A percentile compares a stretch with the other conserved stretches of the same genome.
Evolutionary conservation across 2,113 vertebrate genomes (phyloP).

Genomic region (Peromyscus polionotus): DNA sequence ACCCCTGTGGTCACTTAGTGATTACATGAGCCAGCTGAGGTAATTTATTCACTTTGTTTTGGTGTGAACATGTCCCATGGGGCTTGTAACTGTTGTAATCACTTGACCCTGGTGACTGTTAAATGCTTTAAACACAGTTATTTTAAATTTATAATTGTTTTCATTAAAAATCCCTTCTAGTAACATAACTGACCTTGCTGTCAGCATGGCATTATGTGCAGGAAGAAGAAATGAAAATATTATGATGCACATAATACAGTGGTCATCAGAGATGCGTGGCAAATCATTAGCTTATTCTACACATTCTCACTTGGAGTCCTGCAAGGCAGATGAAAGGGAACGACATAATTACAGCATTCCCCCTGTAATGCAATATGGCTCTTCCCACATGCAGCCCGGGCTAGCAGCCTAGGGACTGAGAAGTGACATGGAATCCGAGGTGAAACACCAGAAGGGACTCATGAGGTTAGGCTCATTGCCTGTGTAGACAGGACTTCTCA

Average conservation of each 20-base stretch:
- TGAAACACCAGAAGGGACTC: not conserved
- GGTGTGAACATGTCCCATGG: slow-evolving; percentile 90
- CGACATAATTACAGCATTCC: slow-evolving; percentile 74
- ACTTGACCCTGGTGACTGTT: slow-evolving; percentile 91
- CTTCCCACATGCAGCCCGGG: slow-evolving; percentile 22
- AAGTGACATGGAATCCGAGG: slow-evolving; percentile 3
- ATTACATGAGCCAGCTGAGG: slow-evolving; percentile 87
- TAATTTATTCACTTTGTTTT: slow-evolving; percentile 94
- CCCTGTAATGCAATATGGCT: slow-evolving; percentile 40
- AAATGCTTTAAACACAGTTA: slow-evolving; percentile 93
- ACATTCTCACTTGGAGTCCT: slow-evolving; percentile 63
- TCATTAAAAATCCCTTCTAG: slow-evolving; percentile 90
- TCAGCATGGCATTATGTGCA: slow-evolving; percentile 81
- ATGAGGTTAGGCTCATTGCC: fast-evolving
- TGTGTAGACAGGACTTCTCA: not conserved
- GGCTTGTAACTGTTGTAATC: slow-evolving; percentile 92
- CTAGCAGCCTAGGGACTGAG: slow-evolving; percentile 11
- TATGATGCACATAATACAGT: slow-evolving; percentile 73
- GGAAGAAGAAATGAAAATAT: slow-evolving; percentile 80
- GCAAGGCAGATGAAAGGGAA: slow-evolving; percentile 74
- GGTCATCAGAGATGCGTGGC: slow-evolving; percentile 63
- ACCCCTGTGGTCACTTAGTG: slow-evolving; percentile 92
- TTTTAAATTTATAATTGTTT: slow-evolving; percentile 93
- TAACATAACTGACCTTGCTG: slow-evolving; percentile 87
- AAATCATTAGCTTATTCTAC: slow-evolving; percentile 61